Conservation (phyloP, 1,140 invertebrate genomes). For the Brachionus sp. region DNA sequence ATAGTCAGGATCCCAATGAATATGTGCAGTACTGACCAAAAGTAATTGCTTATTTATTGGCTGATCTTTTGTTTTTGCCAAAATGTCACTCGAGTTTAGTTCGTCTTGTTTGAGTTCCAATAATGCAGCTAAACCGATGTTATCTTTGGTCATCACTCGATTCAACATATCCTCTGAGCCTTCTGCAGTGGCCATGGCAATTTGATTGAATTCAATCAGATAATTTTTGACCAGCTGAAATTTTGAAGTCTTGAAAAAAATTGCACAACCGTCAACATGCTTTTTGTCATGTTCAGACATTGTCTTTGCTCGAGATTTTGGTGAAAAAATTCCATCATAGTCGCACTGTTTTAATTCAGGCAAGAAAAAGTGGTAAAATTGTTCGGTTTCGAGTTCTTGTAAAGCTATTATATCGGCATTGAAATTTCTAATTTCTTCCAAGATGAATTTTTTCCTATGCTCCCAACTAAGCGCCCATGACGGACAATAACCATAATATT, state of each 20-base stretch:
- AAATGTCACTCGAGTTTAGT: slow-evolving; percentile 51
- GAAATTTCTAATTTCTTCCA: slow-evolving; percentile 91
- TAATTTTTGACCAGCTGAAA: slow-evolving; percentile 91
- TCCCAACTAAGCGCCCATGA: slow-evolving; percentile 96
- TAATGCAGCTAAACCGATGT: slow-evolving; percentile 91
- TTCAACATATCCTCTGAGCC: slow-evolving; percentile 91
- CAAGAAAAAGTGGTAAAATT: slow-evolving; percentile 93
- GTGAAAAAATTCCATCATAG: slow-evolving; percentile 98
- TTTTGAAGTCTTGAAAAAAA: slow-evolving; percentile 79
- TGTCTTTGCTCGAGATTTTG: slow-evolving; percentile 95
- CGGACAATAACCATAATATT: slow-evolving; percentile 91
- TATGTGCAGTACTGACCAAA: slow-evolving; percentile 93
- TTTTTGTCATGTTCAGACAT: slow-evolving; percentile 94
- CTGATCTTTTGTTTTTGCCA: slow-evolving; percentile 62
- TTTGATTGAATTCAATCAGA: slow-evolving; percentile 92
- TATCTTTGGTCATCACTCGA: slow-evolving; percentile 98
- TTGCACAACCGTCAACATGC: slow-evolving; percentile 97
- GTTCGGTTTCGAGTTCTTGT: slow-evolving; percentile 97
- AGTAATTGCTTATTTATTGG: slow-evolving; percentile 57
- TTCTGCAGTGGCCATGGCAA: slow-evolving; percentile 95
- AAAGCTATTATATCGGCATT: slow-evolving; percentile 92
- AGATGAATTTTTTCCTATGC: slow-evolving; percentile 93
- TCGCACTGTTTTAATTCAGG: slow-evolving; percentile 85
- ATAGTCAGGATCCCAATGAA: slow-evolving; percentile 99
- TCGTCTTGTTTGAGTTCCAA: slow-evolving; percentile 64